Evolutionary conservation across 2,888 invertebrate species (phyloP).

Genomic region (Eurois occulta): DNA sequence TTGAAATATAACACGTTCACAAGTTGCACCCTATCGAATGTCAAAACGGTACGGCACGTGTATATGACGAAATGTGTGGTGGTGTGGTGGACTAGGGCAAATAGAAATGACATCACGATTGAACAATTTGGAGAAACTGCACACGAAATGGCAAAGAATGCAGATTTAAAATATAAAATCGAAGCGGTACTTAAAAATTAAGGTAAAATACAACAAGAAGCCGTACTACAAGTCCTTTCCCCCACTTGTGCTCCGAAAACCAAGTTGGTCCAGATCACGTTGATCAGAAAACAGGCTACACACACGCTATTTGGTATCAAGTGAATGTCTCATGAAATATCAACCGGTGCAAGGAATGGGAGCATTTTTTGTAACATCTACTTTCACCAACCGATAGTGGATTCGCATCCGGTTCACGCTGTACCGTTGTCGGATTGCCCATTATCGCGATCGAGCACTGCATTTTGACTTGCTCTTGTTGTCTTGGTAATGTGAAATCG

Average conservation of each 20-base stretch:
- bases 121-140: constrained; percentile 26
- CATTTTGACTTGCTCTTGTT: constrained; percentile 71
- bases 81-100: too few species aligned
- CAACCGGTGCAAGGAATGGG: constrained; percentile 87
- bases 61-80: constrained; percentile 4
- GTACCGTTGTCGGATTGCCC: constrained; percentile 84
- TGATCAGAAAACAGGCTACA: constrained; percentile 67
- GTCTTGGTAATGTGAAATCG: constrained; percentile 49
- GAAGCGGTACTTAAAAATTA: constrained; percentile 7
- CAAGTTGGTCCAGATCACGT: constrained; percentile 60
- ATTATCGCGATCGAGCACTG: constrained; percentile 79
- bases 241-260: constrained; percentile 46
- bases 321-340: constrained; percentile 89
- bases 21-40: constrained; percentile 38
- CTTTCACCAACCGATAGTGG: constrained; percentile 89
- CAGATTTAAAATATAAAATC: neutral
- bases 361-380: constrained; percentile 90
- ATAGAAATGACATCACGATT: constrained; percentile 23
- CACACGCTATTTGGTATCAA: constrained; percentile 72
- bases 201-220: constrained; percentile 9
- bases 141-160: neutral
- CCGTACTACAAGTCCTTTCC: constrained; percentile 26
- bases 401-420: constrained; percentile 86
- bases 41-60: constrained; percentile 12
- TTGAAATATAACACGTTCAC: constrained; percentile 27